phyloP scores from a whole-genome alignment of 2,113 vertebrate genomes.

The Sphyrna mokarran region DNA sequence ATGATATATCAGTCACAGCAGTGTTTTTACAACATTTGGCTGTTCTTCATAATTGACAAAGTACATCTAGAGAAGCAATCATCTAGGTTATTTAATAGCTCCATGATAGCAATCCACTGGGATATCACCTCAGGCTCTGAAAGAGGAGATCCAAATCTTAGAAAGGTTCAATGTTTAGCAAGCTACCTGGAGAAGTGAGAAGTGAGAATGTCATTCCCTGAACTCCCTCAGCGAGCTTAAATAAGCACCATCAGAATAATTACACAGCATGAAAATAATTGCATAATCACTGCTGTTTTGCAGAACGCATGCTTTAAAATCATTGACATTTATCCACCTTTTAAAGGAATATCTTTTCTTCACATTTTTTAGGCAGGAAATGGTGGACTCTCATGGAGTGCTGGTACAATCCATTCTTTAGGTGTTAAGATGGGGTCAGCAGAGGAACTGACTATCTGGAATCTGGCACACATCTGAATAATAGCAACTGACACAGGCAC shows the following conservation, averaged over 20 bases:
- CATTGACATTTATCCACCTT: neutral
- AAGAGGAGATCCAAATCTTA: neutral
- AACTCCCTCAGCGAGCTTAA: neutral
- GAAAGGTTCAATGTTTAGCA: neutral
- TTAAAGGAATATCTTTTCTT: neutral
- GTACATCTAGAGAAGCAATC: neutral
- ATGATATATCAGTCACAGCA: neutral
- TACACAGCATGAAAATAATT: conserved; percentile 8
- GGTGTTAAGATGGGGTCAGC: neutral
- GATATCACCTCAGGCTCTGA: neutral
- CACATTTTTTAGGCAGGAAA: neutral
- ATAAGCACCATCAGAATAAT: conserved; percentile 20
- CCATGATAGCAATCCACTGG: neutral
- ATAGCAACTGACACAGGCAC: neutral
- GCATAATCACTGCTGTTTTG: neutral
- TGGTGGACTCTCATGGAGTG: neutral
- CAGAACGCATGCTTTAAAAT: neutral
- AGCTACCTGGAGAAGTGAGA: neutral
- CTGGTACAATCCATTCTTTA: neutral
- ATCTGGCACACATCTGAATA: neutral
- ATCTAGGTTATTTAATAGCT: neutral
- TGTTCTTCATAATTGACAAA: conserved; percentile 13
- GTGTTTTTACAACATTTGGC: neutral
- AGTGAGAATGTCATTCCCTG: neutral
- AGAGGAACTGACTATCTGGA: neutral